Percentiles rank a stretch among this genome's conserved stretches.
Conservation (phyloP, 2,888 invertebrate species). For the Pterobdella sp. region DNA sequence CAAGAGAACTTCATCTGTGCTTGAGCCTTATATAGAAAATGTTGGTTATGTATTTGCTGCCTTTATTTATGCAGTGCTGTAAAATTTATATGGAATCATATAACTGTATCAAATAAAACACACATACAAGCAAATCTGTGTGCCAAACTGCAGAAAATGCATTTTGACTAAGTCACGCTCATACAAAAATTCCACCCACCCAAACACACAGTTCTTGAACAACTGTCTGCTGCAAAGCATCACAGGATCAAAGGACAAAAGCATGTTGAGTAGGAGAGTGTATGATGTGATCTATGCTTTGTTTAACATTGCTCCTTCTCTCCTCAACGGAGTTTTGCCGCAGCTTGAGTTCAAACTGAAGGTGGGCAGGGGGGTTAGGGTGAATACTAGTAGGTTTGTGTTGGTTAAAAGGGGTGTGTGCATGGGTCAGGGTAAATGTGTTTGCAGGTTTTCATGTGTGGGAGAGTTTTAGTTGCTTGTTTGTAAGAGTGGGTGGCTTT, state of each 20-base stretch:
- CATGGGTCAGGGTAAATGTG: too few relatives aligned
- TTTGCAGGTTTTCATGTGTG: too few relatives aligned
- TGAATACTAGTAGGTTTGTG: too few relatives aligned
- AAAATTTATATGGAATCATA: too few relatives aligned
- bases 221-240: conserved; percentile 70
- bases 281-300: conserved; percentile 93
- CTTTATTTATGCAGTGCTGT: too few relatives aligned
- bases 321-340: conserved; percentile 77
- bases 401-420: too few relatives aligned
- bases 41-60: conserved; percentile 60
- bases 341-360: conserved; percentile 81
- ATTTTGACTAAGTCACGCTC: not conserved
- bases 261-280: conserved; percentile 55
- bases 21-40: conserved; percentile 87
- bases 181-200: not conserved
- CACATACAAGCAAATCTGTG: too few relatives aligned
- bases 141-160: not conserved
- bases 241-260: conserved; percentile 68
- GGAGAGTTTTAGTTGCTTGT: too few relatives aligned
- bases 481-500: too few relatives aligned
- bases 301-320: conserved; percentile 80
- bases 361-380: too few relatives aligned
- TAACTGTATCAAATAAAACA: too few relatives aligned
- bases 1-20: conserved; percentile 77
- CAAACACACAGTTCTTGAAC: conserved; percentile 72